Evolutionary conservation across 1,140 invertebrate species (phyloP), one percentile per base, ranked within the genome.

Genomic region (Lutraria rhynchaena): DNA sequence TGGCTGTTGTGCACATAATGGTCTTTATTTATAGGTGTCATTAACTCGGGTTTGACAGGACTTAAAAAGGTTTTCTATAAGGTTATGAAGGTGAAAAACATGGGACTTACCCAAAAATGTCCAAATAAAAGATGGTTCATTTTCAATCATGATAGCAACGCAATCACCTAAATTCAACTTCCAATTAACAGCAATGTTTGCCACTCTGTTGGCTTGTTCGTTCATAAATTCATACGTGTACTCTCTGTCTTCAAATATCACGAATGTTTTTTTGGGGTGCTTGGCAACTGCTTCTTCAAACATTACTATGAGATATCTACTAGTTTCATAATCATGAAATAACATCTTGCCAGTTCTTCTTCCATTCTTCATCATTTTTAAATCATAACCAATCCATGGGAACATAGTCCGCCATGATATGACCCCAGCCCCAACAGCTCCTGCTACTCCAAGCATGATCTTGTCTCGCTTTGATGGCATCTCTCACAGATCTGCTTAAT

Each of bases 91-190:
- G n/a, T n/a, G n/a, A 61, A 44, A n/a, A 67, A n/a, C n/a, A n/a
- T n/a, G n/a, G n/a, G n/a, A n/a, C 85, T 82, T 84, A 90, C 90
- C 90, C 58, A 90, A 67, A 76, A 90, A 85, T 49, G 85, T 87
- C 90, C 90, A 91, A 1, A 90, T 71, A 76, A 89, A 91, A 11
- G 82, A 85, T 27, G 89, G 90, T 22, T 86, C 83, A 80, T 91
- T 91, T 31, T 84, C 58, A 33, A 88, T 71, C 75, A 90, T 77
- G 7, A 91, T 74, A 4, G 89, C 87, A 0, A 90, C 86, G 31
- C 83, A 86, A 37, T 89, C 87, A 0, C 86, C 88, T 2, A 51
- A 3, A 33, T 81, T 63, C 0, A 90, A 44, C 1, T 85, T 86
- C 70, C 83, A 84, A 1, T 67, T 49, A 13, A 63, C 35, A n/a